Percentiles rank a stretch among this genome's conserved stretches.
These are phyloP conservation scores for Parauchenoglanis ngamensis DNA, from an alignment of 2,797 vertebrate genomes.

Conservation along the genomic window DNA sequence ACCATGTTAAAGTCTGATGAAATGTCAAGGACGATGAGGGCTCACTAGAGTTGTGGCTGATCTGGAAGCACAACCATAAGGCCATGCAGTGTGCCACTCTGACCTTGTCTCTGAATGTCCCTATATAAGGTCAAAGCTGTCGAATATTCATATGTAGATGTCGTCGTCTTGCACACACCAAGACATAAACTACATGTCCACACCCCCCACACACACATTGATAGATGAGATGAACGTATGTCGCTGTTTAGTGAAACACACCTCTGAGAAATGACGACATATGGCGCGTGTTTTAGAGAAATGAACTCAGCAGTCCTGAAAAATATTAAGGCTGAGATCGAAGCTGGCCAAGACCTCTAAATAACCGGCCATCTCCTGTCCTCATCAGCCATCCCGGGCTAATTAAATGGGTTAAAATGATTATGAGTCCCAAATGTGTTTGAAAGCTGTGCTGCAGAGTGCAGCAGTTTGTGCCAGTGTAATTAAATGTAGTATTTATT, in stretches of 20 bases:
- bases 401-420: constrained; percentile 60
- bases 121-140: neutral
- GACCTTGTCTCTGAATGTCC: neutral
- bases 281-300: constrained; percentile 44
- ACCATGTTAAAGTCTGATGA: too few species aligned
- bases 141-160: neutral
- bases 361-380: constrained; percentile 43
- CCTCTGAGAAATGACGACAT: constrained; percentile 22
- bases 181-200: neutral
- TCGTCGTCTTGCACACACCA: neutral
- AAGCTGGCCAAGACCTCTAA: constrained; percentile 53
- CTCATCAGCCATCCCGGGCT: constrained; percentile 38
- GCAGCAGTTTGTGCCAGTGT: constrained; percentile 61
- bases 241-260: neutral
- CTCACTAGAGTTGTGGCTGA: too few species aligned
- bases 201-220: neutral
- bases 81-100: neutral
- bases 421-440: constrained; percentile 65
- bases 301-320: constrained; percentile 40
- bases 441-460: constrained; percentile 63
- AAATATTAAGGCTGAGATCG: constrained; percentile 37
- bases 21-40: too few species aligned
- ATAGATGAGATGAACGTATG: neutral
- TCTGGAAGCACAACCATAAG: neutral
- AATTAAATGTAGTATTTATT: constrained; percentile 77